Percentiles rank a stretch among this genome's conserved stretches.
Evolutionary conservation across 1,140 invertebrate species (phyloP).

Genomic region (Trichonephila clavata): DNA sequence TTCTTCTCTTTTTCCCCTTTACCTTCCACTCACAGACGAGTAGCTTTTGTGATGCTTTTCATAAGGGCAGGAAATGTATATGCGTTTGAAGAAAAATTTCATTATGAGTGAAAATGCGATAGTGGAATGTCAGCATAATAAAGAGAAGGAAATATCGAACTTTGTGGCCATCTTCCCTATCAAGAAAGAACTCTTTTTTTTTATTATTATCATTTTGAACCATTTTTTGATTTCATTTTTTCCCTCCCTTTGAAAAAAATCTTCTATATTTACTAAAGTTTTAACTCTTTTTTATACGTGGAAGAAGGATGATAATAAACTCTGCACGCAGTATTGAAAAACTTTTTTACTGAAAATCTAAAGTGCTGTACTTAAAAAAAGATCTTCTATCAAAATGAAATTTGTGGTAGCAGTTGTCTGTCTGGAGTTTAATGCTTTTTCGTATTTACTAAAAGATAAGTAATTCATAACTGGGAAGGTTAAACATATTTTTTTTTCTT

Average conservation of each 20-base stretch:
- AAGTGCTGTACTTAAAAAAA: background rate
- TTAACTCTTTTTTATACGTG: background rate
- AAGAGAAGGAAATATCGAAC: background rate
- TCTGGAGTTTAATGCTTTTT: background rate
- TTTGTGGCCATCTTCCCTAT: background rate
- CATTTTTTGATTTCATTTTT: background rate
- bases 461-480: background rate
- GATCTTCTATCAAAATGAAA: background rate
- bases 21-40: background rate
- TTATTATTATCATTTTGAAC: background rate
- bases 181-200: background rate
- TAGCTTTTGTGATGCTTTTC: background rate
- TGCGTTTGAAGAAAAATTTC: background rate
- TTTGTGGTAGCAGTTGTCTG: background rate
- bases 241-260: background rate
- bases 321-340: background rate
- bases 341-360: background rate
- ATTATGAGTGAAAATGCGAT: constrained; percentile 15
- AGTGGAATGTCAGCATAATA: background rate
- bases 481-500: background rate
- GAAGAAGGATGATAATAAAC: background rate
- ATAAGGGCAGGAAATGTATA: background rate
- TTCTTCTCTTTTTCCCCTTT: background rate
- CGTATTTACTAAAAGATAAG: background rate
- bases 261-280: background rate